A percentile compares a stretch with the other conserved stretches of the same genome.
phyloP scores from a whole-genome alignment of 2,888 invertebrate genomes.

The Aromia moschata region DNA sequence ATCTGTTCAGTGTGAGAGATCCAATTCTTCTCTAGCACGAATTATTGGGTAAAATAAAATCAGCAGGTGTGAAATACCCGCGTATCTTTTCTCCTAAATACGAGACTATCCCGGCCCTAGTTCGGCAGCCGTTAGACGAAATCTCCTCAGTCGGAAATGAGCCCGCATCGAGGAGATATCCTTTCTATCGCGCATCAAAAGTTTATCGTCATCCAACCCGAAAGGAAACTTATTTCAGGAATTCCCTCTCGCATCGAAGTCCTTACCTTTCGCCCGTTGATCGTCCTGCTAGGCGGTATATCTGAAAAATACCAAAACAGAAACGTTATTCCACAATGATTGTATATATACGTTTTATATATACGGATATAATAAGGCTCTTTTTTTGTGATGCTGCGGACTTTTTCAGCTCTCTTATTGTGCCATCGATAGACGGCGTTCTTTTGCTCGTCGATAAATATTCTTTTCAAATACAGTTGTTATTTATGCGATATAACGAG shows the following conservation, averaged over 20 bases:
- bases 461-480: too few species aligned
- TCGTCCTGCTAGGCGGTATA: constrained; percentile 27
- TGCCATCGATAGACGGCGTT: background rate
- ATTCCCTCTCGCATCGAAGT: constrained; percentile 24
- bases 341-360: constrained; percentile 12
- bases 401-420: constrained; percentile 1
- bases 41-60: too few species aligned
- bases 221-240: constrained; percentile 31
- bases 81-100: too few species aligned
- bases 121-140: constrained; percentile 18
- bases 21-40: too few species aligned
- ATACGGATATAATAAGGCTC: constrained; percentile 11
- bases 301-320: constrained; percentile 30
- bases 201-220: constrained; percentile 27
- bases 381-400: constrained; percentile 3
- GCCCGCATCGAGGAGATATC: constrained; percentile 30
- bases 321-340: constrained; percentile 29
- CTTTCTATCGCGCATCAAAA: constrained; percentile 29
- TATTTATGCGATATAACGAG: too few species aligned
- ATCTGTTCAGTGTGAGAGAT: too few species aligned
- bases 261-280: constrained; percentile 27
- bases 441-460: too few species aligned
- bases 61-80: too few species aligned
- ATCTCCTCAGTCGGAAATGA: constrained; percentile 19
- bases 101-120: too few species aligned